Base-by-base conservation (phyloP, 2,113 vertebrate species). In the Nerophis ophidion region DNA sequence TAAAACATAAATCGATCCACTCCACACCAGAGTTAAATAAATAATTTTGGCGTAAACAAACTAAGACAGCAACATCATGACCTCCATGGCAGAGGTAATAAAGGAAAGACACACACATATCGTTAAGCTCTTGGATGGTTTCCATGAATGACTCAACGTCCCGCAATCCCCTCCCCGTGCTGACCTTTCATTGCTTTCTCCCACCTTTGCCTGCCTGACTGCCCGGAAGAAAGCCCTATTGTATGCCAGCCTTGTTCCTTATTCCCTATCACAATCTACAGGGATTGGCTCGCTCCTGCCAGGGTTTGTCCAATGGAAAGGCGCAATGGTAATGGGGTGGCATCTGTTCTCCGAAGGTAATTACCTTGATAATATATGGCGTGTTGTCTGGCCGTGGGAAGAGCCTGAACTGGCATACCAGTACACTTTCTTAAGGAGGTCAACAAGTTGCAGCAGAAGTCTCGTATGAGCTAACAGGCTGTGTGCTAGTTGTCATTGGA, bases 281-380 rank as follows among this genome's bases (percentile, higher is more conserved):
- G 65, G 80, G 63, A 72, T 77, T 72, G 74, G 15, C 71, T 48
- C 1, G 46, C 58, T 60, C 6, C 8, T 33, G 26, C 46, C 58
- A 34, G 7, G 47, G 64, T 34, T 62, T 35, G 66, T 64, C 76
- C 69, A 68, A 47, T 35, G 65, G 55, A 14, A 60, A 46, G 61
- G 73, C 54, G 2, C 49, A 19, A 67, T 63, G 74, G 57, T 74
- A 76, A 80, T 73, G 54, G 52, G 36, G 63, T 61, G 69, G 61
- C 75, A 76, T 81, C 59, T 61, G 65, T 75, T 77, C 82, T 84
- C 66, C 45, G 17, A 53, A 80, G 75, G 75, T 83, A 80, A 86
- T 84, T 83, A 67, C 68, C 76, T 78, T 44, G 74, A 74, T 85
- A 77, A 84, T 83, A 80, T 76, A 84, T 58, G 82, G 72, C 72